These are phyloP conservation scores for Cyclargus thomasi DNA, from an alignment of 1,140 invertebrate genomes.

Conservation along the genomic window DNA sequence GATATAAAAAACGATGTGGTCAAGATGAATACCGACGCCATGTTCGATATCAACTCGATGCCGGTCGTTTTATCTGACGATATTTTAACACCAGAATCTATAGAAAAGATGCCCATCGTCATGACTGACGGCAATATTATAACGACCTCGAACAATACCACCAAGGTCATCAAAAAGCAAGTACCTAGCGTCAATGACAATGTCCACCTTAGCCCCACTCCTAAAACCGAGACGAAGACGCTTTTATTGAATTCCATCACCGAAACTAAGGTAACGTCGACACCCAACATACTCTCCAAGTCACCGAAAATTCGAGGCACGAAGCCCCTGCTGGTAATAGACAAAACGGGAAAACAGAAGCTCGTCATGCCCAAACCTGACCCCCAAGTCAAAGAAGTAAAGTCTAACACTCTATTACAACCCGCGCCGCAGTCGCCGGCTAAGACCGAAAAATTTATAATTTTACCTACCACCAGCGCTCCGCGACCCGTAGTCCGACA, in stretches of 20 bases:
- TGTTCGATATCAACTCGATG: slow-evolving; percentile 84
- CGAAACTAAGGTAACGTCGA: slow-evolving; percentile 53
- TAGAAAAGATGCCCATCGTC: slow-evolving; percentile 81
- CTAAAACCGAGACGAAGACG: slow-evolving; percentile 57
- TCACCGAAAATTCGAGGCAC: slow-evolving; percentile 60
- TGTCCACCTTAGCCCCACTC: slow-evolving; percentile 33
- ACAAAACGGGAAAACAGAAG: slow-evolving; percentile 70
- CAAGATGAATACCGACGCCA: slow-evolving; percentile 65
- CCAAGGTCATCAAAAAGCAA: slow-evolving; percentile 55
- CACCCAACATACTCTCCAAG: slow-evolving; percentile 72
- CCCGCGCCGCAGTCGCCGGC: slow-evolving; percentile 46
- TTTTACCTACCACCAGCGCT: slow-evolving; percentile 74
- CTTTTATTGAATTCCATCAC: slow-evolving; percentile 56
- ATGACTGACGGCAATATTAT: slow-evolving; percentile 76
- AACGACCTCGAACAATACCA: slow-evolving; percentile 39
- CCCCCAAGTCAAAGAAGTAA: slow-evolving; percentile 49
- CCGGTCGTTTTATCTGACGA: slow-evolving; percentile 83
- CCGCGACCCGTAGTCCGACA: slow-evolving; percentile 44
- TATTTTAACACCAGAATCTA: slow-evolving; percentile 73
- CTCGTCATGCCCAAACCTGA: slow-evolving; percentile 62
- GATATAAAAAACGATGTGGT: slow-evolving; percentile 41
- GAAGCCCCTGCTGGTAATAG: slow-evolving; percentile 67
- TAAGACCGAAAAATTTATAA: slow-evolving; percentile 78
- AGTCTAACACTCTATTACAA: slow-evolving; percentile 41
- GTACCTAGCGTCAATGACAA: slow-evolving; percentile 48